A percentile compares a stretch with the other conserved stretches of the same genome.
phyloP scores from a whole-genome alignment of 2,797 vertebrate genomes.

The Gorsachius magnificus region DNA sequence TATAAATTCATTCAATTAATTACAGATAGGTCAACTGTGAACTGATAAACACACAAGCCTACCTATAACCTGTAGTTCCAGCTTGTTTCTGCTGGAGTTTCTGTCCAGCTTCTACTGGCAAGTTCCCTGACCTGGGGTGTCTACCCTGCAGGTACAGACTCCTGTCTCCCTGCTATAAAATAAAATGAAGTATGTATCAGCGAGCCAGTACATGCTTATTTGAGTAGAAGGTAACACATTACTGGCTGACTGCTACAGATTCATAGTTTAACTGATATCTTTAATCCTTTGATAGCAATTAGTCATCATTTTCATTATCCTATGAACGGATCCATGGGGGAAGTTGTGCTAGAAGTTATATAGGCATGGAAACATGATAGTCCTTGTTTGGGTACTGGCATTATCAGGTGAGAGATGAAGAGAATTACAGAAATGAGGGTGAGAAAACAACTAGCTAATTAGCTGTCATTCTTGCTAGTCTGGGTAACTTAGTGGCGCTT shows the following conservation, averaged over 20 bases:
- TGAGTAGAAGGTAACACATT: not conserved
- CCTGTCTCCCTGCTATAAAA: not conserved
- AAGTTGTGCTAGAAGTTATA: not conserved
- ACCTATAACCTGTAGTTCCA: not conserved
- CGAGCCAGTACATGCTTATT: not conserved
- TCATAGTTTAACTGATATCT: not conserved
- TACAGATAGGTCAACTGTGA: not conserved
- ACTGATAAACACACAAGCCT: not conserved
- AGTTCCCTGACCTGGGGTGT: not conserved
- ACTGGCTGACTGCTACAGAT: not conserved
- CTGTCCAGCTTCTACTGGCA: not conserved
- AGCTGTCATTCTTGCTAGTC: not conserved
- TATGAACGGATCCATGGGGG: not conserved
- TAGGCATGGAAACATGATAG: not conserved
- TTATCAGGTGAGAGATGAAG: not conserved
- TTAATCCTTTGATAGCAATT: not conserved
- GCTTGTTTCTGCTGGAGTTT: not conserved
- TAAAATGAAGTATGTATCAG: not conserved
- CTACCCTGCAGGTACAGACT: not conserved
- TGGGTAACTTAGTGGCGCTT: not conserved
- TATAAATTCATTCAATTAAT: slow-evolving; percentile 30
- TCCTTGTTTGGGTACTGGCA: not conserved
- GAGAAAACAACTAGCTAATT: not conserved
- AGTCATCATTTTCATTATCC: not conserved
- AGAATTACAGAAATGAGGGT: not conserved